These are phyloP conservation scores for Luperina nickerlii DNA, from an alignment of 2,888 invertebrate species.

Conservation along the genomic window DNA sequence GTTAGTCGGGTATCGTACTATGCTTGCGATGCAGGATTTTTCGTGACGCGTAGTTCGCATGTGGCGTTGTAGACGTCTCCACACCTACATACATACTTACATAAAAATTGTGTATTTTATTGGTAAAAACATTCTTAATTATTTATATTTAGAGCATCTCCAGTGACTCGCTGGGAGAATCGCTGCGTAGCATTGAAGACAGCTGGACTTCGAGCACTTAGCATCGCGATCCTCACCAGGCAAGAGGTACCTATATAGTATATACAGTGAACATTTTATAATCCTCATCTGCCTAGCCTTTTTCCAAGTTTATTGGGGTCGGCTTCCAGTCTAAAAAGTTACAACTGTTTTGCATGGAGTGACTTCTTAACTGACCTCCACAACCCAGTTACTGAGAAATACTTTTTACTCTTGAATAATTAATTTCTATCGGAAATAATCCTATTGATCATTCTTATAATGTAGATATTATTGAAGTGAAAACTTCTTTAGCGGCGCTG, in stretches of 20 bases:
- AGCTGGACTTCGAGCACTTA: conserved; percentile 79
- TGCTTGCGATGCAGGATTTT: background rate
- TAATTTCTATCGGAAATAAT: too few relatives aligned
- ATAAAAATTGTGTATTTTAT: background rate
- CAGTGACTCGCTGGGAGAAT: conserved; percentile 80
- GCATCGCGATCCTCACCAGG: conserved; percentile 76
- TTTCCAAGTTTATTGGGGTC: background rate
- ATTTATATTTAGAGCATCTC: conserved; percentile 71
- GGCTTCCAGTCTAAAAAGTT: background rate
- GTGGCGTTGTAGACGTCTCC: background rate
- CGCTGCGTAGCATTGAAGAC: conserved; percentile 79
- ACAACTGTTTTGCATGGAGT: background rate
- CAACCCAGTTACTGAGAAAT: background rate
- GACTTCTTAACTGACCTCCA: background rate
- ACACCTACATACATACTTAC: background rate
- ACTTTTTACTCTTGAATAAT: background rate
- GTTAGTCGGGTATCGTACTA: background rate
- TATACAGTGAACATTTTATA: background rate
- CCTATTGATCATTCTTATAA: background rate
- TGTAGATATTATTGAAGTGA: too few relatives aligned
- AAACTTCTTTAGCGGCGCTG: too few relatives aligned
- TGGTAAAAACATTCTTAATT: background rate
- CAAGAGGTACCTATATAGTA: conserved; percentile 85
- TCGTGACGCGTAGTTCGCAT: background rate
- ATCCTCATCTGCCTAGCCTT: too few relatives aligned